Percentiles rank a stretch among this genome's conserved stretches.
Evolutionary conservation across 2,797 vertebrate species (phyloP).

Genomic region (Mormyrops boulengeri): DNA sequence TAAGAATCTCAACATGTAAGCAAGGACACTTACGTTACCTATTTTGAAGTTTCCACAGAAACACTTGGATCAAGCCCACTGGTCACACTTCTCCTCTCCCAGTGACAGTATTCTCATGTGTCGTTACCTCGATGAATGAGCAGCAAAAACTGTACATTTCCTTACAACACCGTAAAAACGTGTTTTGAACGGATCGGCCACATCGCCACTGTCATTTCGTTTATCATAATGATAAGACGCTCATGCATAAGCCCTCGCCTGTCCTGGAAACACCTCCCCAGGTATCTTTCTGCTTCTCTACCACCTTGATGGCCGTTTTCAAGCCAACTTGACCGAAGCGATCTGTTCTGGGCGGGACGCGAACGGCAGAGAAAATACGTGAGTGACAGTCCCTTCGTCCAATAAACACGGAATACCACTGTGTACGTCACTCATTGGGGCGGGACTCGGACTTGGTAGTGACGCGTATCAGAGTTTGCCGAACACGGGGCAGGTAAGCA

Average conservation of each 20-base stretch:
- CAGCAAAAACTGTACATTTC: not conserved
- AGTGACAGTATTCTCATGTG: not conserved
- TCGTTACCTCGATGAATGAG: not conserved
- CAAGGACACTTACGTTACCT: not conserved
- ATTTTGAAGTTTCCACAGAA: not conserved
- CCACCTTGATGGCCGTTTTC: not conserved
- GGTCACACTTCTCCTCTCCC: not conserved
- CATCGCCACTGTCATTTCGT: not conserved
- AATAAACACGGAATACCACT: slow-evolving; percentile 1
- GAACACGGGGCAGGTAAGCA: not conserved
- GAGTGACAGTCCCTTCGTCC: not conserved
- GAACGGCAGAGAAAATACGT: not conserved
- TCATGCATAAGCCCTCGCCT: not conserved
- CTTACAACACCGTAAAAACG: not conserved
- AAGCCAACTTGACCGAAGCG: not conserved
- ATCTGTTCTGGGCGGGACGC: not conserved
- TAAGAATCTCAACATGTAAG: not conserved
- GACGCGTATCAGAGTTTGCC: not conserved
- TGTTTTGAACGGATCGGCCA: not conserved
- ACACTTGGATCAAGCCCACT: not conserved
- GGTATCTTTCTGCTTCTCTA: not conserved
- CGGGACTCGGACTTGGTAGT: not conserved
- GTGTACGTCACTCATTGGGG: not conserved
- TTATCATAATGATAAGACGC: not conserved
- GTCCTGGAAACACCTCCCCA: not conserved